Percentiles rank a stretch among this genome's conserved stretches.
phyloP scores from a whole-genome alignment of 1,140 invertebrate genomes.

The Drosophila sp. region DNA sequence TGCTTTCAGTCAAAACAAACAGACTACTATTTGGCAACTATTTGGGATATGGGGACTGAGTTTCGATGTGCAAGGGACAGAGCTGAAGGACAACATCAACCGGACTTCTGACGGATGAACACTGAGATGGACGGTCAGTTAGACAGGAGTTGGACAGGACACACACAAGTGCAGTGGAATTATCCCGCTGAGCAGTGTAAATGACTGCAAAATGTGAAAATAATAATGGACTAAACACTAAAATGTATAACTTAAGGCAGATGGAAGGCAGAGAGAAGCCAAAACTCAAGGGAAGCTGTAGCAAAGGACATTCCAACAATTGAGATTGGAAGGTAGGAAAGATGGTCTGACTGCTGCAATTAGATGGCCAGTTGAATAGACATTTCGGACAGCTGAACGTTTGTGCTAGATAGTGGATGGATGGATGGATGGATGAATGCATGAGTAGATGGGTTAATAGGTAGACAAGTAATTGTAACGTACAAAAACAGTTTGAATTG shows the following conservation, averaged over 20 bases:
- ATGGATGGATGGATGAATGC: slow-evolving; percentile 5
- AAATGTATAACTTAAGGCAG: slow-evolving; percentile 54
- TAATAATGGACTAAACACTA: slow-evolving; percentile 65
- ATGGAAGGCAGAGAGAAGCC: slow-evolving; percentile 10
- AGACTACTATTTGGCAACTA: slow-evolving; percentile 31
- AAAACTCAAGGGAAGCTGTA: slow-evolving; percentile 20
- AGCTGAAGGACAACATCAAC: slow-evolving; percentile 42
- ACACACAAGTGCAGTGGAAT: slow-evolving; percentile 36
- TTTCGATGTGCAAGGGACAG: background rate
- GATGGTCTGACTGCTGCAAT: slow-evolving; percentile 43
- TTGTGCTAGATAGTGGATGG: slow-evolving; percentile 32
- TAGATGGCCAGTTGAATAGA: slow-evolving; percentile 60
- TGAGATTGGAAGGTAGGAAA: slow-evolving; percentile 1
- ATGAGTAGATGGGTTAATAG: slow-evolving; percentile 4
- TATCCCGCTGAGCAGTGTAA: slow-evolving; percentile 49
- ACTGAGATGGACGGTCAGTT: slow-evolving; percentile 31
- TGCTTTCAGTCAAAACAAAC: slow-evolving; percentile 26
- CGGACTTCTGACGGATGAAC: slow-evolving; percentile 50
- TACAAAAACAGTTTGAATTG: slow-evolving; percentile 42
- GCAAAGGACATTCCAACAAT: slow-evolving; percentile 40
- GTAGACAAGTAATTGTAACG: slow-evolving; percentile 47
- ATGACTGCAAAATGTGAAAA: slow-evolving; percentile 66
- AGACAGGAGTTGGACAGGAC: slow-evolving; percentile 25
- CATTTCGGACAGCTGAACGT: slow-evolving; percentile 46
- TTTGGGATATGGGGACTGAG: slow-evolving; percentile 22